Percentiles rank a stretch among this genome's conserved stretches.
Evolutionary conservation across 2,113 vertebrate species (phyloP).

Genomic region (Falcunculus frontatus): DNA sequence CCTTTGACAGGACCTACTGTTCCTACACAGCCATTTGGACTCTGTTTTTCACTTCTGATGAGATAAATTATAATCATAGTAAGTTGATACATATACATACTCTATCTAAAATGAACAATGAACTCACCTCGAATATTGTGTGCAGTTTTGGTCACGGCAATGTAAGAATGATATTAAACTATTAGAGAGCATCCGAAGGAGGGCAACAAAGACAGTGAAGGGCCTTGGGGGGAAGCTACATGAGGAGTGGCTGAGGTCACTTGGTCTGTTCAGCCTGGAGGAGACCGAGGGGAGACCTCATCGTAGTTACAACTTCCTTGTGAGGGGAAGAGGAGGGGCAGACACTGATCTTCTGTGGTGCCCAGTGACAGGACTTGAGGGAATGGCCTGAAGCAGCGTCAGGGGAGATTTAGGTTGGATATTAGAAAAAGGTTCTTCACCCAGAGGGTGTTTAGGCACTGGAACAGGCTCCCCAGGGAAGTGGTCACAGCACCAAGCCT

Average conservation of each 20-base stretch:
- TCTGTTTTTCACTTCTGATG: neutral
- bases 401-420: neutral
- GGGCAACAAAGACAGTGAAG: neutral
- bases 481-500: neutral
- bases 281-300: neutral
- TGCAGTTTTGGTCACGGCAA: neutral
- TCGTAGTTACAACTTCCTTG: rapidly evolving
- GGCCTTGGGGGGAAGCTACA: rapidly evolving
- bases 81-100: neutral
- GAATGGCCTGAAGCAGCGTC: neutral
- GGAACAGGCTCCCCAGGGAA: neutral
- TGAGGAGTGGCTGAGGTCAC: neutral
- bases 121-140: neutral
- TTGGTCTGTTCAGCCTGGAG: neutral
- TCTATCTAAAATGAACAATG: neutral
- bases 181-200: neutral
- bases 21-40: neutral
- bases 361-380: neutral
- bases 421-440: neutral
- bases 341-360: neutral
- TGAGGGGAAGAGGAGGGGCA: neutral
- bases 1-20: neutral
- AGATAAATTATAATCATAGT: neutral
- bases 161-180: neutral
- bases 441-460: neutral